A percentile compares a stretch with the other conserved stretches of the same genome.
phyloP scores from a whole-genome alignment of 2,888 invertebrate genomes.

The Drosophila antonietae region DNA sequence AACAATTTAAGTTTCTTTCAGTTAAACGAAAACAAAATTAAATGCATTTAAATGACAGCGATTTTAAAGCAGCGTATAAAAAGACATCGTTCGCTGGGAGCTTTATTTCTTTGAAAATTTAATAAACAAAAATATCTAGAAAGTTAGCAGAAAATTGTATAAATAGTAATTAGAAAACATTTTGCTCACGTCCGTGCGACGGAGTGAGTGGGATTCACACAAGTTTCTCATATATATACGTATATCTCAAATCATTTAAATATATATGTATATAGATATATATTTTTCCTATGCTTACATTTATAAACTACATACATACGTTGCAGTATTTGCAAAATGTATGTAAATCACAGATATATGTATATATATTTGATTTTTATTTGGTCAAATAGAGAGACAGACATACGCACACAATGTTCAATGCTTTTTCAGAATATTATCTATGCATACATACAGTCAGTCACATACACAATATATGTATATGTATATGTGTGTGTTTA shows the following conservation, averaged over 20 bases:
- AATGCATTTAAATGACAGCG: background rate
- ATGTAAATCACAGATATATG: background rate
- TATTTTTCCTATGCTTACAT: constrained; percentile 9
- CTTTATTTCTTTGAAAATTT: background rate
- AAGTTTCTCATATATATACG: background rate
- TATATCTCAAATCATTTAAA: background rate
- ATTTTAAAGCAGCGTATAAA: background rate
- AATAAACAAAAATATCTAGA: constrained; percentile 21
- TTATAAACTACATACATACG: constrained; percentile 30
- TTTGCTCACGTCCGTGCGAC: constrained; percentile 24
- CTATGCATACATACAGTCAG: constrained; percentile 4
- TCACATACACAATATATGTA: background rate
- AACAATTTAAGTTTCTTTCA: background rate
- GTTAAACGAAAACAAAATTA: background rate
- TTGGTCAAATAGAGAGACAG: constrained; percentile 15
- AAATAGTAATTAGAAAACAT: constrained; percentile 52
- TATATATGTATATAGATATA: background rate
- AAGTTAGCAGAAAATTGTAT: constrained; percentile 25
- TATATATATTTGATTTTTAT: constrained; percentile 26
- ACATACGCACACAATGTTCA: constrained; percentile 13
- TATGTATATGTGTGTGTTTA: background rate
- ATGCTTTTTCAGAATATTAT: constrained; percentile 16
- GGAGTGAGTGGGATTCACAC: constrained; percentile 19
- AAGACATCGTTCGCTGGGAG: background rate
- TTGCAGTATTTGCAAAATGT: constrained; percentile 57